Conservation (phyloP, 2,797 vertebrate species). For the Hozukius guyotensis region DNA sequence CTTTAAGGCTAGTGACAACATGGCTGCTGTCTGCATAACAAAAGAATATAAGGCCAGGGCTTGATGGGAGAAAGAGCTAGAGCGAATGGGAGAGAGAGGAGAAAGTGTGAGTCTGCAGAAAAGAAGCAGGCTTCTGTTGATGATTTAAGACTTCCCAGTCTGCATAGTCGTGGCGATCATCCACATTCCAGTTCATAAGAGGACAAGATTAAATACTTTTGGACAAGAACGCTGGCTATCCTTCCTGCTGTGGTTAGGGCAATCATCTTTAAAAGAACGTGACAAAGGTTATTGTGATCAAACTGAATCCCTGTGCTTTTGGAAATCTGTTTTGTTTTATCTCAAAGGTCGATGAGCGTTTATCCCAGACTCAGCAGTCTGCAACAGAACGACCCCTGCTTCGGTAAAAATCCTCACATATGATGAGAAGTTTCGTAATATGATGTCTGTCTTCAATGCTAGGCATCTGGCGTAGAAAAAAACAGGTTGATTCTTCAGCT, state of each 20-base stretch:
- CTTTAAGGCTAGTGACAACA: conserved; percentile 18
- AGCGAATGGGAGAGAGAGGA: conserved; percentile 20
- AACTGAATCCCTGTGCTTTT: conserved; percentile 41
- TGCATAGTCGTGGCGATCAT: conserved; percentile 40
- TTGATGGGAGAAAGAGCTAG: conserved; percentile 5
- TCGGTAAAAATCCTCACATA: conserved; percentile 24
- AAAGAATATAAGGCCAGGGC: conserved; percentile 12
- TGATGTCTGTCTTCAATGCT: conserved; percentile 39
- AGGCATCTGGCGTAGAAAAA: conserved; percentile 33
- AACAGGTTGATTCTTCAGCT: conserved; percentile 29
- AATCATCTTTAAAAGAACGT: conserved; percentile 59
- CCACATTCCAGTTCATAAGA: conserved; percentile 62
- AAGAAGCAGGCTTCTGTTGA: conserved; percentile 44
- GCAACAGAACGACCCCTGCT: conserved; percentile 2
- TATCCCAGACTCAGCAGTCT: conserved; percentile 39
- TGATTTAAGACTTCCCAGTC: conserved; percentile 72
- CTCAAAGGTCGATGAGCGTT: conserved; percentile 36
- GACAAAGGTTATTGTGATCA: conserved; percentile 48
- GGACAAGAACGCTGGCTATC: conserved; percentile 20
- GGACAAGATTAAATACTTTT: conserved; percentile 68
- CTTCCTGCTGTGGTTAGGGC: conserved; percentile 50
- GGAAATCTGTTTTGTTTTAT: conserved; percentile 70
- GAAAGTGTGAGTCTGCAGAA: conserved; percentile 60
- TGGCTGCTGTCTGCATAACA: conserved; percentile 17
- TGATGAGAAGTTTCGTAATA: conserved; percentile 38